Base-by-base conservation (phyloP, 2,888 invertebrate species). In the Coelogynopora nodosa region DNA sequence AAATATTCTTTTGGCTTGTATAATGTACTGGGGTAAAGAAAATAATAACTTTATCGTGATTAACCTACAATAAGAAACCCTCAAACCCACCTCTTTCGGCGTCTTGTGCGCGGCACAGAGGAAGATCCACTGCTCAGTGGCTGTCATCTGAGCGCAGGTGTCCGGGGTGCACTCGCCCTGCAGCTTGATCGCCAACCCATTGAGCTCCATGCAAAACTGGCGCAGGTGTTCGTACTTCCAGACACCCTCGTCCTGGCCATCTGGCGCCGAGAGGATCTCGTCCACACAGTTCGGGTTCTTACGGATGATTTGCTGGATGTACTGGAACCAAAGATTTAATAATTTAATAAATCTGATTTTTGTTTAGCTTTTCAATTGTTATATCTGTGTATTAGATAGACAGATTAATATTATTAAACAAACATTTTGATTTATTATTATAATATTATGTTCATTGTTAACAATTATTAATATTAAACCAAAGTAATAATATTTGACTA, bases 61-160 rank as follows among this genome's bases (percentile, higher is more conserved):
- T 23, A n/a, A 30, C 67, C 67, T 93, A 96, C 96, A 97, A 13
- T 67, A 67, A 67, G n/a, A 67, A 67, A 67, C 67, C n/a, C n/a
- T 67, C n/a, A 67, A 67, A 67, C 86, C 84, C 86, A 92, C 93
- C 91, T 99, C 99, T 93, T 99, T 99, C 67, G 99, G 99, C 88
- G 98, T 98, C 94, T 99, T 99, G 92, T 99, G 99, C 74, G 99
- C 98, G 87, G 99, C 99, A 93, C 99, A 99, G 86, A 99, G 93
- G 92, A 99, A 99, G 92, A 99, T 99, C 99, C 99, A 99, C 91
- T 99, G 98, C 92, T 99, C 98, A 30, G 99, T 99, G 31, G 99
- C 99, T 81, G 98, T 99, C 99, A 99, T 99, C 93, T 99, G 98
- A 88, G 96, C 96, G 92, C 99, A 99, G 28, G 95, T 96, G 90